Evolutionary conservation across 2,113 vertebrate species (phyloP).

Genomic region (Heterotilapia buettikoferi): DNA sequence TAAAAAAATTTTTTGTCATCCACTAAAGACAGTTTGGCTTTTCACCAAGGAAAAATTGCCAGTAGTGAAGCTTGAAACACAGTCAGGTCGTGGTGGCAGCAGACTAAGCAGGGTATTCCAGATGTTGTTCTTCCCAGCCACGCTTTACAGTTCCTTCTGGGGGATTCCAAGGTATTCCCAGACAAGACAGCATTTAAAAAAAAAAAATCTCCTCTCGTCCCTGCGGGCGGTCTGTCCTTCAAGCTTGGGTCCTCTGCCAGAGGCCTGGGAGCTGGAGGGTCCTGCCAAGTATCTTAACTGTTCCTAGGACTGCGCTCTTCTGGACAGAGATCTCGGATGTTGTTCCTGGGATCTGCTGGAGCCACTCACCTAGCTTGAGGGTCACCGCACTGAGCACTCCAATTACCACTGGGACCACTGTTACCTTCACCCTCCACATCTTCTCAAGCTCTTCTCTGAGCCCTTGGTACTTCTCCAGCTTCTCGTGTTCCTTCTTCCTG

Average conservation of each 20-base stretch:
- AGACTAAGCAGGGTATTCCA: background rate
- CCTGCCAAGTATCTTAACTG: rapidly evolving
- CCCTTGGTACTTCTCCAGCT: background rate
- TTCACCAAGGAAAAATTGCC: background rate
- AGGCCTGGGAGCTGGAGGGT: background rate
- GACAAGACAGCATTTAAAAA: background rate
- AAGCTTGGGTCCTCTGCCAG: rapidly evolving
- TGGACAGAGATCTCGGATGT: rapidly evolving
- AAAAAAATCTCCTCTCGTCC: background rate
- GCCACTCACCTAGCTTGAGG: background rate
- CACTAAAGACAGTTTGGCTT: background rate
- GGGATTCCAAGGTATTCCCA: background rate
- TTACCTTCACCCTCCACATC: background rate
- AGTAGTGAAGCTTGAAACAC: background rate
- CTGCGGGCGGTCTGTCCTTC: background rate
- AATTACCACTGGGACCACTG: background rate
- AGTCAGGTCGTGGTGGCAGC: background rate
- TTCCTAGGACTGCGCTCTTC: background rate
- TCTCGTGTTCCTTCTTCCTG: background rate
- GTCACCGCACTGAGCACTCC: rapidly evolving
- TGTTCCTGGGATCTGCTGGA: background rate
- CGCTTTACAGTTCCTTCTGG: background rate
- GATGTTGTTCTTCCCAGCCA: background rate
- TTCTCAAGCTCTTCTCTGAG: background rate
- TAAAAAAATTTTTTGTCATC: background rate